Percentiles rank a stretch among this genome's conserved stretches.
Evolutionary conservation across 30 jellyfish, hydroid and myxozoan genomes (phyloP).

Genomic region (Pelagia noctiluca): DNA sequence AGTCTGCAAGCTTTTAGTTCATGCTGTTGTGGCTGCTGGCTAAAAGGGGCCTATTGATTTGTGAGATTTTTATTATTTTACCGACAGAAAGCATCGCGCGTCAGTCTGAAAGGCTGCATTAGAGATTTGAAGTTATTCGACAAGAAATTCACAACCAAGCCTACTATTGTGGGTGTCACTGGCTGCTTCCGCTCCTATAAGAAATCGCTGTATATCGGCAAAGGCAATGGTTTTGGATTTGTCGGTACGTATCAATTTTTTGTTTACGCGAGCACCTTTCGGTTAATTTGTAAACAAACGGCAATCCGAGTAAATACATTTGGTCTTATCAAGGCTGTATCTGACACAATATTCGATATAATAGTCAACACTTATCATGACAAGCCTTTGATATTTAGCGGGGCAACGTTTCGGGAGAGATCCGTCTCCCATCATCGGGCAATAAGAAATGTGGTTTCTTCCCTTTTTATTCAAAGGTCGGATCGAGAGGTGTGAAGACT

Average conservation of each 20-base stretch:
- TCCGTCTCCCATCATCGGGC: too few relatives aligned
- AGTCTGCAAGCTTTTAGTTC: background rate
- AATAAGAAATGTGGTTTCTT: too few relatives aligned
- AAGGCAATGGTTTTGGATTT: slow-evolving; percentile 70
- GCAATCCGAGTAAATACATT: too few relatives aligned
- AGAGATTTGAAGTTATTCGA: slow-evolving; percentile 56
- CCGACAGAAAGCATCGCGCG: slow-evolving; percentile 51
- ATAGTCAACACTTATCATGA: background rate
- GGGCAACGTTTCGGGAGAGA: background rate
- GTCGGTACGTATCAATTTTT: slow-evolving; percentile 53
- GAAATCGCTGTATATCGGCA: slow-evolving; percentile 76
- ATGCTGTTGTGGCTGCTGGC: background rate
- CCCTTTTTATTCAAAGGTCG: too few relatives aligned
- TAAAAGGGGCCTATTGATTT: background rate
- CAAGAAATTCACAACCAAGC: slow-evolving; percentile 57
- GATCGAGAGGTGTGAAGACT: too few relatives aligned
- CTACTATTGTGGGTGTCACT: slow-evolving; percentile 49
- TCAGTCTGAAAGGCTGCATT: slow-evolving; percentile 77
- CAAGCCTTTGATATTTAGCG: background rate
- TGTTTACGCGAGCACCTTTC: background rate
- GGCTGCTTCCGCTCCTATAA: slow-evolving; percentile 65
- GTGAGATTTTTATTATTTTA: background rate
- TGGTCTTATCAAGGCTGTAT: too few relatives aligned
- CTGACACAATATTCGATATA: too few relatives aligned
- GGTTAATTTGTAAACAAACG: background rate